phyloP scores from a whole-genome alignment of 2,888 invertebrate genomes.

The Amphimallon solstitiale region DNA sequence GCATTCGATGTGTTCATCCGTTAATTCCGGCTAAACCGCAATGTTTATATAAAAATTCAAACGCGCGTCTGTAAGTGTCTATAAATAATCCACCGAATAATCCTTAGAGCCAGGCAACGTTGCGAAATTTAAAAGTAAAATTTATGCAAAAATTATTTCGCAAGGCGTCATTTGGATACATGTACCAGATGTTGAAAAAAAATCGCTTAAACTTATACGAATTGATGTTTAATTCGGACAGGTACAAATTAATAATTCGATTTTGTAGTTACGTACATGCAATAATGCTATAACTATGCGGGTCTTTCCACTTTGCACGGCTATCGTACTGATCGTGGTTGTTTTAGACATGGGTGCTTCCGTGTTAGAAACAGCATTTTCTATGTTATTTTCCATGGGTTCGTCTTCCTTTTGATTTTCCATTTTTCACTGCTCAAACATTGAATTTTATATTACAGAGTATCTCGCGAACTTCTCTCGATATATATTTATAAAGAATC shows the following conservation, averaged over 20 bases:
- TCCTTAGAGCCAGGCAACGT: conserved; percentile 1
- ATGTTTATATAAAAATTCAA: conserved; percentile 31
- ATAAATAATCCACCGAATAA: conserved; percentile 18
- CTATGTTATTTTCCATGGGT: conserved; percentile 50
- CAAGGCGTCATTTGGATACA: neutral
- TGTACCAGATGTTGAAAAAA: neutral
- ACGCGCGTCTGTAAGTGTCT: conserved; percentile 13
- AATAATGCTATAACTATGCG: conserved; percentile 88
- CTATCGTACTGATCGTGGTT: conserved; percentile 90
- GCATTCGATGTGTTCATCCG: neutral
- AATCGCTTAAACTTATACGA: neutral
- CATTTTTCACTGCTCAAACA: conserved; percentile 38
- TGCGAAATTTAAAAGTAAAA: conserved; percentile 29
- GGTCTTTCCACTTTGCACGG: conserved; percentile 86
- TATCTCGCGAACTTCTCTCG: neutral
- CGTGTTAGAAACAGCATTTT: conserved; percentile 37
- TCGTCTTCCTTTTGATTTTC: conserved; percentile 47
- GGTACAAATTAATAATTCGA: neutral
- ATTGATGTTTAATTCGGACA: neutral
- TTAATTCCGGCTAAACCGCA: neutral
- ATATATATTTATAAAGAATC: neutral
- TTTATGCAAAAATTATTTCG: conserved; percentile 21
- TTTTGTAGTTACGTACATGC: conserved; percentile 73
- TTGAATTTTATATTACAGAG: neutral
- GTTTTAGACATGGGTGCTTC: conserved; percentile 65